Conservation (phyloP, 2,797 vertebrate genomes). For the Brotula barbata region DNA sequence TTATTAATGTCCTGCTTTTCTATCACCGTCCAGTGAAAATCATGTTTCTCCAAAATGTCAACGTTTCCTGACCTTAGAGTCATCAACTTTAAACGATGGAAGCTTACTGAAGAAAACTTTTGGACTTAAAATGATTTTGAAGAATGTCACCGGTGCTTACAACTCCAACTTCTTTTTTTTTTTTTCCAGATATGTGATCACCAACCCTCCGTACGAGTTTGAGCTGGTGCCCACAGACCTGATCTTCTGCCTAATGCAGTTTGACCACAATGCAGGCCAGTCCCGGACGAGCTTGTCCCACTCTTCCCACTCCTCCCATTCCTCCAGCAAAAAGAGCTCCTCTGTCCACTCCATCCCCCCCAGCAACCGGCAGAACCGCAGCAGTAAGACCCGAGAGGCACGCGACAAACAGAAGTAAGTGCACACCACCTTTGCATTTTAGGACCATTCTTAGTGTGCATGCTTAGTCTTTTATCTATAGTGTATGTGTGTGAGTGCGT, state of each 20-base stretch:
- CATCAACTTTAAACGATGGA: too few relatives aligned
- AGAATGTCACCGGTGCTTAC: too few relatives aligned
- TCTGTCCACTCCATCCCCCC: slow-evolving; percentile 95
- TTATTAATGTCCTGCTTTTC: too few relatives aligned
- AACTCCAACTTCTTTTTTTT: background rate
- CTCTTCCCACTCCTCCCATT: slow-evolving; percentile 98
- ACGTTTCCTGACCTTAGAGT: too few relatives aligned
- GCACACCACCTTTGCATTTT: slow-evolving; percentile 40
- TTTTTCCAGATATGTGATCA: slow-evolving; percentile 91
- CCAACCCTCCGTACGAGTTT: slow-evolving; percentile 97
- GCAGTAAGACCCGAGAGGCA: slow-evolving; percentile 91
- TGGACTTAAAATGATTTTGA: too few relatives aligned
- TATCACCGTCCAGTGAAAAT: too few relatives aligned
- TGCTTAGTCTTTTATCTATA: slow-evolving; percentile 40
- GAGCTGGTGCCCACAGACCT: slow-evolving; percentile 97
- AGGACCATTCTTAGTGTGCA: slow-evolving; percentile 51
- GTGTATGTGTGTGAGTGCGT: slow-evolving; percentile 28
- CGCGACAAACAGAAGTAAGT: slow-evolving; percentile 98
- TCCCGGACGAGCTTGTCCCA: slow-evolving; percentile 95
- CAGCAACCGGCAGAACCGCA: slow-evolving; percentile 90
- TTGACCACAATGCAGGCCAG: slow-evolving; percentile 99
- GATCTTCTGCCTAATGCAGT: slow-evolving; percentile 99
- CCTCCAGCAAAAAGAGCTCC: slow-evolving; percentile 99
- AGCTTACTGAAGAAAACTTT: too few relatives aligned
- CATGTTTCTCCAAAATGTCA: too few relatives aligned